phyloP scores from a whole-genome alignment of 2,113 vertebrate genomes.

The Globicephala melas region DNA sequence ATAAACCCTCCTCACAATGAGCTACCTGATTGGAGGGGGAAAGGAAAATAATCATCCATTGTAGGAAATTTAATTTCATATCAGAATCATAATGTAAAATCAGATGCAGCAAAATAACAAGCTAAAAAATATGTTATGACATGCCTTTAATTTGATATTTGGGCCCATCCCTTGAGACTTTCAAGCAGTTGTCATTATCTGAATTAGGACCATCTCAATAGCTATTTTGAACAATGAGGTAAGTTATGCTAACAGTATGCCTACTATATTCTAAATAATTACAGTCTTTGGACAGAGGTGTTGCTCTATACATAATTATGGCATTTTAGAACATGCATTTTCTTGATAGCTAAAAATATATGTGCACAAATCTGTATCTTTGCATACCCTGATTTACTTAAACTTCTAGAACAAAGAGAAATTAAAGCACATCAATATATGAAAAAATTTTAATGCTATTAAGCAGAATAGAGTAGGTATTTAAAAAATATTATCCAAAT shows the following conservation, averaged over 20 bases:
- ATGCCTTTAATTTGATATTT: constrained; percentile 53
- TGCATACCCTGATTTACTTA: constrained; percentile 24
- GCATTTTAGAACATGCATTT: constrained; percentile 63
- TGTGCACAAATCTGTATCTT: constrained; percentile 48
- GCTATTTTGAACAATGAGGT: constrained; percentile 65
- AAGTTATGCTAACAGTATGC: constrained; percentile 66
- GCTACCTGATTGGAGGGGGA: not conserved
- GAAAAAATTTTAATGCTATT: constrained; percentile 14
- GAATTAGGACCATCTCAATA: constrained; percentile 37
- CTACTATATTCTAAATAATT: constrained; percentile 68
- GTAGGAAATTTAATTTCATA: constrained; percentile 36
- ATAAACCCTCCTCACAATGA: not conserved
- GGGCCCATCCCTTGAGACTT: constrained; percentile 24
- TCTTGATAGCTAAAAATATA: constrained; percentile 70
- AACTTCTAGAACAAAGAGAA: constrained; percentile 54
- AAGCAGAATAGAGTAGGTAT: not conserved
- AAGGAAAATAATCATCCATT: not conserved
- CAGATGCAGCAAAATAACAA: constrained; percentile 47
- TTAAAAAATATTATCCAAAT: constrained; percentile 37
- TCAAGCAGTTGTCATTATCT: constrained; percentile 57
- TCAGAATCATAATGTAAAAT: constrained; percentile 45
- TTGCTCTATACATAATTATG: constrained; percentile 62
- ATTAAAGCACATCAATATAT: constrained; percentile 34
- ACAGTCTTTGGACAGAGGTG: constrained; percentile 55
- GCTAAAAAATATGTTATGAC: constrained; percentile 12